Base-by-base conservation (phyloP, 30 jellyfish, hydroid and myxozoan species). In the Sanderia malayensis region DNA sequence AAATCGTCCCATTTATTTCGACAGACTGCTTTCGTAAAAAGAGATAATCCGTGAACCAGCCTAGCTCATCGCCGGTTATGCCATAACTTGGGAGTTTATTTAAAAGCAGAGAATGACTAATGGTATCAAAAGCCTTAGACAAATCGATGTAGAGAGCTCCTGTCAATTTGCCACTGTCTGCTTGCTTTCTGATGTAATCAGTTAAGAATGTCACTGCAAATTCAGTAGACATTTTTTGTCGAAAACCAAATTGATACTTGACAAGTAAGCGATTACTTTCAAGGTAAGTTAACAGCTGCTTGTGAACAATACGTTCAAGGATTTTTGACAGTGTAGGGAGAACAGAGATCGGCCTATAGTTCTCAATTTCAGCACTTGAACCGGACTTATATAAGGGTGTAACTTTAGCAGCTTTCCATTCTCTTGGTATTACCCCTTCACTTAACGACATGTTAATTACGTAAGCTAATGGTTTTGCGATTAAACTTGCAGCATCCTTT, bases 281-380 rank as follows among this genome's bases (percentile, higher is more conserved):
- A 6, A 82, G 89, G 31, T 73, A 62, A 29, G 57, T 44, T 34
- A 81, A 15, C 80, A 81, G 88, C 73, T 71, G 90, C 73, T 68
- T 58, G 75, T 71, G 83, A 81, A 70, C 89, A 70, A 81, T 23
- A 20, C 73, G 57, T 72, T 81, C 89, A 44, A 72, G 73, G n/a
- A 81, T 32, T 61, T 53, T 52, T 23, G 82, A 72, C 52, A 81
- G 76, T 18, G 90, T 28, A 13, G 89, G 60, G 41, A 80, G 88
- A 67, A 58, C 86, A 44, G 84, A 82, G 44, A 82, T 82, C 53
- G 94, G 89, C 73, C 94, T 41, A 71, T 82, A 82, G 76, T 82
- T 73, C 15, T 57, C 78, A 29, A 72, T 44, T 32, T 61, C 82
- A 49, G 94, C 26, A 15, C 72, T 63, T 8, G 75, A 58, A 58